phyloP scores from a whole-genome alignment of 2,797 vertebrate species.

The Poeciliopsis paucimaculata region DNA sequence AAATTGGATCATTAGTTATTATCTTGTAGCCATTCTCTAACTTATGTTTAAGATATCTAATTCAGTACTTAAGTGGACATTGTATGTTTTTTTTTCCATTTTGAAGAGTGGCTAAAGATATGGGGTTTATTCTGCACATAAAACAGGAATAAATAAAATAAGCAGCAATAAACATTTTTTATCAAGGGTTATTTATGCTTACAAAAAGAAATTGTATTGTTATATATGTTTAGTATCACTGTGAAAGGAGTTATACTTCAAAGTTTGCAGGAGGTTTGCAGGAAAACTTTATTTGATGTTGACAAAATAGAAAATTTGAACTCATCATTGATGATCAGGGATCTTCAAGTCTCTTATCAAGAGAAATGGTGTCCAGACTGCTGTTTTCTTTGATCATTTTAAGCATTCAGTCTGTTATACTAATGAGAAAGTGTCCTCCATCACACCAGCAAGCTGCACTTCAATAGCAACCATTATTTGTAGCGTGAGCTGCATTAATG shows the following conservation, averaged over 20 bases:
- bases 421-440: slow-evolving; percentile 23
- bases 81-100: background rate
- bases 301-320: slow-evolving; percentile 21
- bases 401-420: slow-evolving; percentile 18
- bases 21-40: background rate
- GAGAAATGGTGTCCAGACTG: slow-evolving; percentile 23
- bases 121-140: background rate
- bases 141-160: background rate
- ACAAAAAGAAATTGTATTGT: background rate
- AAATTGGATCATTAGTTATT: background rate
- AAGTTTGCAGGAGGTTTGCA: slow-evolving; percentile 12
- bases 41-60: background rate
- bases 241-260: slow-evolving; percentile 40
- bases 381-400: slow-evolving; percentile 32
- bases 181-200: background rate
- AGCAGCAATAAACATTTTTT: background rate
- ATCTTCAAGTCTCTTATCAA: slow-evolving; percentile 25
- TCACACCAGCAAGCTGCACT: slow-evolving; percentile 18
- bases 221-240: slow-evolving; percentile 20
- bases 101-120: background rate
- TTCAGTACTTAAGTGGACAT: background rate
- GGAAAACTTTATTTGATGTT: slow-evolving; percentile 17
- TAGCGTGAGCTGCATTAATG: slow-evolving; percentile 43
- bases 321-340: slow-evolving; percentile 4
- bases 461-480: slow-evolving; percentile 33